Conservation (phyloP, 2,113 vertebrate genomes). For the Crotalus viridis region DNA sequence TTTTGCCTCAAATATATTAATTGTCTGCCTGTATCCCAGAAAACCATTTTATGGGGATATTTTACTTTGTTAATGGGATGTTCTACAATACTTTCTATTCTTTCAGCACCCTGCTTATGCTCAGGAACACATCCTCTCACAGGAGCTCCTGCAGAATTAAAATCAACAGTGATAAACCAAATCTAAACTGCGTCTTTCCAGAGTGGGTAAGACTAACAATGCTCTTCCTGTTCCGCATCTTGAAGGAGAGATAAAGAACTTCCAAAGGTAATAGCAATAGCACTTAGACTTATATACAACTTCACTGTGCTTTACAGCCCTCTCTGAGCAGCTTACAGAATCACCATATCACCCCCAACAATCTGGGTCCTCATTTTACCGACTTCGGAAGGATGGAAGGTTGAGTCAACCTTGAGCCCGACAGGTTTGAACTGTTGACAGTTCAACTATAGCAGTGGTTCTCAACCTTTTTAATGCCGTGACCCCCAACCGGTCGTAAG, state of each 20-base stretch:
- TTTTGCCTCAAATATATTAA: neutral
- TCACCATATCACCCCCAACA: neutral
- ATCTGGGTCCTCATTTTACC: no score
- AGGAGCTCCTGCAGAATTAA: neutral
- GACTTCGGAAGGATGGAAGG: no score
- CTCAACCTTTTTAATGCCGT: no score
- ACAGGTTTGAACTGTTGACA: no score
- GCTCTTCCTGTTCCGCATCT: neutral
- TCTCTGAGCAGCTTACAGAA: neutral
- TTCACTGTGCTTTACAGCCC: neutral
- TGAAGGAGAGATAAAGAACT: neutral
- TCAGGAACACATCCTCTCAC: neutral
- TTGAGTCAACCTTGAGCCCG: no score
- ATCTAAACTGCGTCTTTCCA: neutral
- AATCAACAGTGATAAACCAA: neutral
- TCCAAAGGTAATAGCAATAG: neutral
- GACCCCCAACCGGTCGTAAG: no score
- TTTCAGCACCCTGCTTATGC: neutral
- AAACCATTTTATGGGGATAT: neutral
- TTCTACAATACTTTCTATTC: neutral
- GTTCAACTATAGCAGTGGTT: neutral
- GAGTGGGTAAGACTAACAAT: neutral
- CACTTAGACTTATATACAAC: neutral
- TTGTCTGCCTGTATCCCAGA: neutral
- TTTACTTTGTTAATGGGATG: neutral